Evolutionary conservation across 2,888 invertebrate genomes (phyloP).

Genomic region (Aspidapion aeneum): DNA sequence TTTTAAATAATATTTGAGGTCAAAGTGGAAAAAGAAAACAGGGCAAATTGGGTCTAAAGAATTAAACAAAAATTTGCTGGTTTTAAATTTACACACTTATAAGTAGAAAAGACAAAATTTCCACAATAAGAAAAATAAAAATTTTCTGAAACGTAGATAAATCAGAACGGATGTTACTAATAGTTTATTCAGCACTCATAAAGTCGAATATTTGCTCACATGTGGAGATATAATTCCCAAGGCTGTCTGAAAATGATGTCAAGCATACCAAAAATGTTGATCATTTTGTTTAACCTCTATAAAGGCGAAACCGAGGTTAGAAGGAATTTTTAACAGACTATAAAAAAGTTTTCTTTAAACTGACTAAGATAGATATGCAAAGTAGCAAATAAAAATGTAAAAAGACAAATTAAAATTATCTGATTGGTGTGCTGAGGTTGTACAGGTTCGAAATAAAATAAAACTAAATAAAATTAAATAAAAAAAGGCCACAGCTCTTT

Average conservation of each 20-base stretch:
- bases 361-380: too few relatives aligned
- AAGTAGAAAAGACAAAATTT: neutral
- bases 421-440: too few relatives aligned
- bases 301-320: neutral
- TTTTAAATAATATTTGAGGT: neutral
- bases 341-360: too few relatives aligned
- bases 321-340: neutral
- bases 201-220: neutral
- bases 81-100: too few relatives aligned
- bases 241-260: neutral
- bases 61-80: neutral
- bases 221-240: neutral
- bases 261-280: neutral
- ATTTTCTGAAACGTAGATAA: neutral
- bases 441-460: too few relatives aligned
- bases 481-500: too few relatives aligned
- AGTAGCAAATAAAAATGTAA: too few relatives aligned
- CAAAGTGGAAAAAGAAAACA: neutral
- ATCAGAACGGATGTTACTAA: neutral
- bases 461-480: too few relatives aligned
- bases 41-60: neutral
- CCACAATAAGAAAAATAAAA: neutral
- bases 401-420: too few relatives aligned
- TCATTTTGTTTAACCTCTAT: neutral
- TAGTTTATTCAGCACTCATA: too few relatives aligned